Base-by-base conservation (phyloP, 2,888 invertebrate species). In the Oscheius sp. region DNA sequence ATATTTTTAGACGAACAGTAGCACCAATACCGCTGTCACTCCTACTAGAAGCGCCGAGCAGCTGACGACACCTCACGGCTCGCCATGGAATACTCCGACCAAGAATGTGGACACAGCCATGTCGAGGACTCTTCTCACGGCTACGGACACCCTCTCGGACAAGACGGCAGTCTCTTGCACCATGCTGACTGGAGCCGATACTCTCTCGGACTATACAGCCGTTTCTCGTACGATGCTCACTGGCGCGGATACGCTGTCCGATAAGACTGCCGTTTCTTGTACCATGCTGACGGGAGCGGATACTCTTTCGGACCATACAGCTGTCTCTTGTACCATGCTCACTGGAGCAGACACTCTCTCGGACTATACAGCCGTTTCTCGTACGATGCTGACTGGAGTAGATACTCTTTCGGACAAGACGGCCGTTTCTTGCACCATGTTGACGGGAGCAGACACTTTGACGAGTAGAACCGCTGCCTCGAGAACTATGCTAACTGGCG, bases 351-450 rank as follows among this genome's bases (percentile, higher is more conserved):
- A 41, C 58, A 23, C 58, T 9, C 25, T 58, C 58, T 5, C 27
- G 29, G 27, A 23, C 12, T 2, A 29, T 1, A 45, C 63, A 13
- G 63, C 63, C 43, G 63, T 23, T n/a, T 45, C 45, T 6, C 35
- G 61, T 35, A 61, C 61, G 27, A 61, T 61, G 61, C 61, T 61
- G 3, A 63, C 63, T 23, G 63, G 35, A 6, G 63, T 23, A n/a
- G 63, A 63, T 23, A 43, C 63, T 2, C 43, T 43, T 12, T 18
- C 45, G 2, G 29, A 41, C 45, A 41, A 41, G 18, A 63, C 63
- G 58, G 58, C 58, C 16, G 27, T 27, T 27, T 29, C 29, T 18
- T 25, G 58, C n/a, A 58, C 58, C 29, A 25, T 58, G 18, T 2
- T 63, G 21, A 45, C 63, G 18, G 63, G 41, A 23, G 23, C 23